Percentiles rank a stretch among this genome's conserved stretches.
phyloP scores from a whole-genome alignment of 2,797 vertebrate species.

The Sebastes trivittatus region DNA sequence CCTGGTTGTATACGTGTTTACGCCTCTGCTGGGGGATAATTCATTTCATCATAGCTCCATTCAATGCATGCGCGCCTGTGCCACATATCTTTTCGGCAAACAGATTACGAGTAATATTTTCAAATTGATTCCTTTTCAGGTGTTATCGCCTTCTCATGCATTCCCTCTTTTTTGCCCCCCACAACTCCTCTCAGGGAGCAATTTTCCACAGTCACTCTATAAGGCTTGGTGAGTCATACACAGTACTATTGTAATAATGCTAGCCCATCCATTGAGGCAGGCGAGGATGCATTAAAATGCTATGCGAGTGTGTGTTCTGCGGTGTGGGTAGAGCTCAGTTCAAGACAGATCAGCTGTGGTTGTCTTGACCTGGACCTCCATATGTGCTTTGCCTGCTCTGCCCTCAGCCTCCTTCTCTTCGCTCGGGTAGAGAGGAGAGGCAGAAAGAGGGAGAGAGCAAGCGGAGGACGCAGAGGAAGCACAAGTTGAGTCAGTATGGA shows the following conservation, averaged over 20 bases:
- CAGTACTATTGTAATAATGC: constrained; percentile 58
- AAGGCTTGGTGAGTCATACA: constrained; percentile 66
- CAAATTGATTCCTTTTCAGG: constrained; percentile 68
- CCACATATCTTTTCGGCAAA: constrained; percentile 47
- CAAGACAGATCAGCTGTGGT: constrained; percentile 60
- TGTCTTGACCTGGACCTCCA: constrained; percentile 67
- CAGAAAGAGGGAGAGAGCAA: not conserved
- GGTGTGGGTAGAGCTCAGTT: constrained; percentile 49
- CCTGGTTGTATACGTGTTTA: not conserved
- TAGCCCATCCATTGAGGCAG: constrained; percentile 46
- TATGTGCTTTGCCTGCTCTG: constrained; percentile 42
- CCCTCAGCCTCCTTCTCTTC: constrained; percentile 31
- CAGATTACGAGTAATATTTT: constrained; percentile 63
- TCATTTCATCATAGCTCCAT: constrained; percentile 45
- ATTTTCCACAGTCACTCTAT: constrained; percentile 62
- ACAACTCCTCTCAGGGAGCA: constrained; percentile 58
- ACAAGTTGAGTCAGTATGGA: not conserved
- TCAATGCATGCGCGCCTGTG: constrained; percentile 11
- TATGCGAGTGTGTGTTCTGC: constrained; percentile 53
- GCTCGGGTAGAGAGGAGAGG: not conserved
- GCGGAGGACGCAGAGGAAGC: not conserved
- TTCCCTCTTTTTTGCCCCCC: constrained; percentile 41
- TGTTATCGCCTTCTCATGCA: constrained; percentile 52
- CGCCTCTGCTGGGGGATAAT: constrained; percentile 14
- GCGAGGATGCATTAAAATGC: constrained; percentile 66